These are phyloP conservation scores for Salticus scenicus DNA, from an alignment of 2,888 invertebrate species.

Conservation along the genomic window DNA sequence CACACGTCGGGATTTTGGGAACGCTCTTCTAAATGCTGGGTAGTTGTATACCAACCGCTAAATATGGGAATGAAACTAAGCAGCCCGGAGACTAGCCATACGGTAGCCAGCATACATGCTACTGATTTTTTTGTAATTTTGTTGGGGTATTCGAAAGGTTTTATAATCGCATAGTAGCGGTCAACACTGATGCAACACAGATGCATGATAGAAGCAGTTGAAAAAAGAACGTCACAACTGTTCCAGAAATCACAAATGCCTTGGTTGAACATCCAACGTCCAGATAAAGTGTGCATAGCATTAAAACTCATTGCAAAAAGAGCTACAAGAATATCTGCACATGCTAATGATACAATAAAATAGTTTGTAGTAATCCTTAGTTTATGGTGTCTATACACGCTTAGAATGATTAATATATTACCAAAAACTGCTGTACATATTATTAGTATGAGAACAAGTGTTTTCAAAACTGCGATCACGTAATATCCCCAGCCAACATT, in stretches of 20 bases:
- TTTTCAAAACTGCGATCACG: slow-evolving; percentile 41
- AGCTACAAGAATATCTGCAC: slow-evolving; percentile 94
- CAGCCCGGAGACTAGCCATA: slow-evolving; percentile 92
- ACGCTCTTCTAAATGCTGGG: slow-evolving; percentile 80
- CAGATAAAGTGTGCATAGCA: slow-evolving; percentile 89
- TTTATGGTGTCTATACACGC: slow-evolving; percentile 83
- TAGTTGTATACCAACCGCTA: slow-evolving; percentile 95
- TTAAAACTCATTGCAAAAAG: slow-evolving; percentile 94
- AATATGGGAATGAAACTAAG: slow-evolving; percentile 96
- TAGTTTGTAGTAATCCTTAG: slow-evolving; percentile 93
- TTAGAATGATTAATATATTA: slow-evolving; percentile 89
- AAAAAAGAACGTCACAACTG: slow-evolving; percentile 94
- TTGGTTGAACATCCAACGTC: slow-evolving; percentile 90
- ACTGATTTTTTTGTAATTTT: slow-evolving; percentile 91
- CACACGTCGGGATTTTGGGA: slow-evolving; percentile 83
- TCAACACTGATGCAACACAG: slow-evolving; percentile 96
- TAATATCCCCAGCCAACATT: not conserved
- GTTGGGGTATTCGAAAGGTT: slow-evolving; percentile 93
- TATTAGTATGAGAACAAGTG: slow-evolving; percentile 77
- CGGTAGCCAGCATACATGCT: slow-evolving; percentile 80
- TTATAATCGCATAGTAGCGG: slow-evolving; percentile 94
- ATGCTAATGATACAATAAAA: slow-evolving; percentile 94
- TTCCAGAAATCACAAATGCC: slow-evolving; percentile 96
- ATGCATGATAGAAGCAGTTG: slow-evolving; percentile 89
- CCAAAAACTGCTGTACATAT: slow-evolving; percentile 92